These are phyloP conservation scores for Centropus bengalensis DNA, from an alignment of 2,113 vertebrate species.

Conservation along the genomic window DNA sequence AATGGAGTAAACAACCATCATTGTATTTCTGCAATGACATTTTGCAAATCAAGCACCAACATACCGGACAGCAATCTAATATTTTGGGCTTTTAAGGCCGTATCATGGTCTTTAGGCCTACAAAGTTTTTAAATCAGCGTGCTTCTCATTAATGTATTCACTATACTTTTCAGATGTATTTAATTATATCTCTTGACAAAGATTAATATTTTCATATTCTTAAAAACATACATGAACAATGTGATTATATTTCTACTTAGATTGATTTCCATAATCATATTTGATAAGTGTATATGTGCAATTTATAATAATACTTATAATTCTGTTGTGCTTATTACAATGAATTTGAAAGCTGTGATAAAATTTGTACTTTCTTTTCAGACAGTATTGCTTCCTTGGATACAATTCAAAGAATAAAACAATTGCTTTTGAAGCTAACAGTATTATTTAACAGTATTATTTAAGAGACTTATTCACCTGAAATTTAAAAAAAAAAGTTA, in stretches of 20 bases:
- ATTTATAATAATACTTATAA: neutral
- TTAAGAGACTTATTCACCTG: neutral
- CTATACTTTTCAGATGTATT: neutral
- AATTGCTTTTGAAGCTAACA: neutral
- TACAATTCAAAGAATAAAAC: neutral
- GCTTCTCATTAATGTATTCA: neutral
- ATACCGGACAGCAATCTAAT: neutral
- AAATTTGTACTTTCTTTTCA: neutral
- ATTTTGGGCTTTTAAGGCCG: neutral
- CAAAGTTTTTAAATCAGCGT: neutral
- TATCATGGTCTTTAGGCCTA: neutral
- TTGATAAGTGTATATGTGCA: neutral
- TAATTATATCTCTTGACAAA: neutral
- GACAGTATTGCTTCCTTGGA: neutral
- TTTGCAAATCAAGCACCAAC: neutral
- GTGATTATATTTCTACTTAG: neutral
- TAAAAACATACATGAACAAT: neutral
- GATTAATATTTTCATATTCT: neutral
- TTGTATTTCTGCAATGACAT: neutral
- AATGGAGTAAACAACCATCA: neutral
- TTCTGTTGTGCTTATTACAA: neutral
- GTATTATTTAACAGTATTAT: neutral
- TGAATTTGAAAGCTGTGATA: neutral
- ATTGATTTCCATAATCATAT: neutral
- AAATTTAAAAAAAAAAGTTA: neutral